Evolutionary conservation across 2,888 invertebrate genomes (phyloP).

Genomic region (Malacosoma neustria): DNA sequence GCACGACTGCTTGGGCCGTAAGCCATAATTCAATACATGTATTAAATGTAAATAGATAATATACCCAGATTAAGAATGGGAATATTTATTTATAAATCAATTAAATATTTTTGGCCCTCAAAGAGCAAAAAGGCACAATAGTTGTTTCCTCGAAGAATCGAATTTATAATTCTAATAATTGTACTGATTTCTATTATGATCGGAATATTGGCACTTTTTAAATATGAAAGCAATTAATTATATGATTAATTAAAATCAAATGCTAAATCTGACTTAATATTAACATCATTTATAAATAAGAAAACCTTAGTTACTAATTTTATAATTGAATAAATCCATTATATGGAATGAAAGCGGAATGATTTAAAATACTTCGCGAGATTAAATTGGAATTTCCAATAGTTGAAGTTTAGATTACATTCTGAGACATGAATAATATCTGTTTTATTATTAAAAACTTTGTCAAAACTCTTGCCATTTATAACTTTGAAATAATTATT

Average conservation of each 20-base stretch:
- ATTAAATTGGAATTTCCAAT: background rate
- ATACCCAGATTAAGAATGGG: slow-evolving; percentile 27
- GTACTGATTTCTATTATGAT: slow-evolving; percentile 29
- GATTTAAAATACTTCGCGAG: slow-evolving; percentile 8
- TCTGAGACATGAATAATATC: too few relatives aligned
- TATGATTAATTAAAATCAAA: slow-evolving; percentile 13
- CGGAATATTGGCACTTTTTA: slow-evolving; percentile 31
- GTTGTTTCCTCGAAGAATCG: slow-evolving; percentile 18
- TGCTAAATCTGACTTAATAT: slow-evolving; percentile 18
- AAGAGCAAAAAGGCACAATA: slow-evolving; percentile 42
- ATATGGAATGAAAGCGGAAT: slow-evolving; percentile 48
- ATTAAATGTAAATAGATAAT: slow-evolving; percentile 32
- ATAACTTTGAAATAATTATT: too few relatives aligned
- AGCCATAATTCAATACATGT: slow-evolving; percentile 19
- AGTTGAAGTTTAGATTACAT: slow-evolving; percentile 2
- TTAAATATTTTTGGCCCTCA: slow-evolving; percentile 25
- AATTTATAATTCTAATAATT: slow-evolving; percentile 36
- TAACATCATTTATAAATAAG: slow-evolving; percentile 4
- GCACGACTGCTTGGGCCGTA: too few relatives aligned
- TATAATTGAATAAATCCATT: slow-evolving; percentile 16
- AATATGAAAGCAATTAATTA: slow-evolving; percentile 9
- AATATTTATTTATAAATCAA: slow-evolving; percentile 24
- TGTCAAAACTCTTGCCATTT: too few relatives aligned
- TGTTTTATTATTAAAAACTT: too few relatives aligned
- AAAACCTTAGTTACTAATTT: background rate